Conservation (phyloP, 2,797 vertebrate species). For the Aulostomus chinensis region DNA sequence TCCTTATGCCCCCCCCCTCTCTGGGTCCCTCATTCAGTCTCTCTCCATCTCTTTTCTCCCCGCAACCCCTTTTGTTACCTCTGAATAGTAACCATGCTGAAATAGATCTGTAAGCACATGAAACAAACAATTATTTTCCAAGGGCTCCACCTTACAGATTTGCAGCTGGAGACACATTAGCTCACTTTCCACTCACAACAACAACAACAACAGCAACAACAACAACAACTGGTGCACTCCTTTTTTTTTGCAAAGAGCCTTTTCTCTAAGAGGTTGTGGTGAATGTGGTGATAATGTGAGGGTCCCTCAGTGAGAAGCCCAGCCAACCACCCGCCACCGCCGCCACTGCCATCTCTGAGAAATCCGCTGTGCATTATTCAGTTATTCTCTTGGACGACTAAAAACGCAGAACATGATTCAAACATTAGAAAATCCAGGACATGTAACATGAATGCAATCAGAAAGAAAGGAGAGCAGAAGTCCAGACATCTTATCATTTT, state of each 20-base stretch:
- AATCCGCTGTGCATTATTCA: slow-evolving; percentile 57
- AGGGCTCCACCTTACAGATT: slow-evolving; percentile 34
- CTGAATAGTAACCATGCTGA: neutral
- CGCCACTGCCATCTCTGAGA: slow-evolving; percentile 35
- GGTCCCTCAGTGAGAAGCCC: slow-evolving; percentile 30
- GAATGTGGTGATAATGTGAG: slow-evolving; percentile 31
- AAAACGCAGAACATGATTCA: slow-evolving; percentile 17
- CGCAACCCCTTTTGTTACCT: slow-evolving; percentile 1
- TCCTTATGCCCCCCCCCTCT: neutral
- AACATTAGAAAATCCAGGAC: slow-evolving; percentile 16
- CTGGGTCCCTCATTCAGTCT: slow-evolving; percentile 14
- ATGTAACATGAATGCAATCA: slow-evolving; percentile 16
- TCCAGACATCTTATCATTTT: too few relatives aligned
- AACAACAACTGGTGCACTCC: slow-evolving; percentile 16
- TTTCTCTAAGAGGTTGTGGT: slow-evolving; percentile 28
- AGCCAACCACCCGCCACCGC: slow-evolving; percentile 23
- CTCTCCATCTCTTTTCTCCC: slow-evolving; percentile 2
- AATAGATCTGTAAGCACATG: slow-evolving; percentile 9
- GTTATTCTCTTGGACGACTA: slow-evolving; percentile 24
- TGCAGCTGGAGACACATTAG: slow-evolving; percentile 19
- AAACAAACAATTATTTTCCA: slow-evolving; percentile 22
- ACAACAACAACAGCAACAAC: too few relatives aligned
- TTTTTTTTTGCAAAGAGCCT: slow-evolving; percentile 12
- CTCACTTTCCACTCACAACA: slow-evolving; percentile 34
- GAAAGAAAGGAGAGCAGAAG: slow-evolving; percentile 2